Conservation (phyloP, 2,888 invertebrate genomes). For the Hydraecia micacea region DNA sequence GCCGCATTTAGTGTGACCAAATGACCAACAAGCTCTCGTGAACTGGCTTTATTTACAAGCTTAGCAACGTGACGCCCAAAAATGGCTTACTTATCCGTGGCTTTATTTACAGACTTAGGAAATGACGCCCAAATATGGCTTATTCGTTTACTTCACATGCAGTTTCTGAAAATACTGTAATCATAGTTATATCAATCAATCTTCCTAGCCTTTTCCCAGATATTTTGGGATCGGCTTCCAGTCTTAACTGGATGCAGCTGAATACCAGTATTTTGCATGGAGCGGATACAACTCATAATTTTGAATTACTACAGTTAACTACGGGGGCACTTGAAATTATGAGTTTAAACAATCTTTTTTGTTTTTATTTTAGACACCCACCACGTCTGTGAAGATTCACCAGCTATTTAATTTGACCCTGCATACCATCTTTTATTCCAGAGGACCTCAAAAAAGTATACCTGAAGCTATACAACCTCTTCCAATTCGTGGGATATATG, state of each 20-base stretch:
- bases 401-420: background rate
- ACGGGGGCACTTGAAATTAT: too few relatives aligned
- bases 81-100: background rate
- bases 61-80: background rate
- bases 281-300: background rate
- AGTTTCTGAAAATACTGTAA: background rate
- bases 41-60: background rate
- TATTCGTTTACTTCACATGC: background rate
- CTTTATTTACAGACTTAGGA: too few relatives aligned
- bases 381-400: too few relatives aligned
- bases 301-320: too few relatives aligned
- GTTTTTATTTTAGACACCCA: too few relatives aligned
- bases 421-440: slow-evolving; percentile 78
- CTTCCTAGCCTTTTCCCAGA: background rate
- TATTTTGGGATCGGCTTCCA: background rate
- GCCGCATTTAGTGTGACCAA: background rate
- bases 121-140: too few relatives aligned
- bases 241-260: background rate
- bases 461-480: slow-evolving; percentile 96
- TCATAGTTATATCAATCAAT: background rate
- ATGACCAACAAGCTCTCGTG: background rate
- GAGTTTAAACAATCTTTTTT: too few relatives aligned
- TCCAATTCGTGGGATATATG: slow-evolving; percentile 96
- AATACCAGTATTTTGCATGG: background rate
- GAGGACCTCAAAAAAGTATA: slow-evolving; percentile 96